Evolutionary conservation across 2,797 vertebrate genomes (phyloP).

Genomic region (Anableps anableps): DNA sequence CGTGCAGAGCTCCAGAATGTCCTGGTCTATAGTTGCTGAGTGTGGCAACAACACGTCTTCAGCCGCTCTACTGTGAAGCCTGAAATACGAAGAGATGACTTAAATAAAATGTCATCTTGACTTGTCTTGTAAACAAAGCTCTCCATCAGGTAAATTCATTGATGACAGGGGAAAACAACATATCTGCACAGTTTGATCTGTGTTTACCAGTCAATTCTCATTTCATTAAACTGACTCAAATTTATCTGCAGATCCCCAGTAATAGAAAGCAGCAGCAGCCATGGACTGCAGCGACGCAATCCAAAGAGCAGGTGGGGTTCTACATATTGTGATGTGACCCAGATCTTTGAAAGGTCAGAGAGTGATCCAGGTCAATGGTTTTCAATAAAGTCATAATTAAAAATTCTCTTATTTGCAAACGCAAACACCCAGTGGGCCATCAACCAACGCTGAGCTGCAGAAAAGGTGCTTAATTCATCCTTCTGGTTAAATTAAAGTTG

Average conservation of each 20-base stretch:
- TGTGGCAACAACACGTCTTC: background rate
- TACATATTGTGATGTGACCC: background rate
- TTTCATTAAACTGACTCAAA: conserved; percentile 48
- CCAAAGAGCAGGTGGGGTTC: conserved; percentile 22
- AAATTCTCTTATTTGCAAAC: background rate
- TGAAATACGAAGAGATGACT: background rate
- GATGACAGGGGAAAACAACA: conserved; percentile 1
- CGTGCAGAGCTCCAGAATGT: background rate
- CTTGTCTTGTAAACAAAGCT: background rate
- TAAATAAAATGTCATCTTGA: conserved; percentile 8
- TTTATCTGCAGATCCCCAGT: conserved; percentile 55
- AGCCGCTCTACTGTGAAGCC: background rate
- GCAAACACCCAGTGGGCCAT: background rate
- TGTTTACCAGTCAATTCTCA: conserved; percentile 43
- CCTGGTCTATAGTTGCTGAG: background rate
- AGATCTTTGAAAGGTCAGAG: background rate
- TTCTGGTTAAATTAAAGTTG: background rate
- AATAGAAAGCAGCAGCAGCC: conserved; percentile 47
- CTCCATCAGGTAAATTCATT: conserved; percentile 31
- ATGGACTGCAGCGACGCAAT: conserved; percentile 21
- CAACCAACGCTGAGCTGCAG: background rate
- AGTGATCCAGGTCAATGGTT: background rate
- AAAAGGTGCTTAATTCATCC: background rate
- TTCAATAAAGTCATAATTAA: background rate
- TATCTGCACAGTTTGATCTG: conserved; percentile 16